These are phyloP conservation scores for Macquaria ambigua DNA, from an alignment of 2,113 vertebrate species.

Conservation along the genomic window DNA sequence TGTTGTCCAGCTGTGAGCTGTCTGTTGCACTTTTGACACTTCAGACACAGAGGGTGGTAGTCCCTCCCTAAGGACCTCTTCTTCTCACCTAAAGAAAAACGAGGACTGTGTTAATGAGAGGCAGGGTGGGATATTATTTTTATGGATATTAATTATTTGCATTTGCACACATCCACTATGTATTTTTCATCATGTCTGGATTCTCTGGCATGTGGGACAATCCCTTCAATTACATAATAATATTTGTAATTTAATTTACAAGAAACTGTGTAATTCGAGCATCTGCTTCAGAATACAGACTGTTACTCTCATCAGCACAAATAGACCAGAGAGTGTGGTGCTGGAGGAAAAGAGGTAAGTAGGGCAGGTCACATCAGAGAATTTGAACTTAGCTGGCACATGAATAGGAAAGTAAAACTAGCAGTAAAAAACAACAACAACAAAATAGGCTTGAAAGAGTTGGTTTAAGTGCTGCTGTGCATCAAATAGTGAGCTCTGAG, in stretches of 20 bases:
- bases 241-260: neutral
- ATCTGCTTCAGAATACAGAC: constrained; percentile 26
- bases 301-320: constrained; percentile 29
- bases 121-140: neutral
- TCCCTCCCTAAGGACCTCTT: constrained; percentile 87
- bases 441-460: neutral
- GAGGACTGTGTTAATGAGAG: neutral
- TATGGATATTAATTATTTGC: constrained; percentile 4
- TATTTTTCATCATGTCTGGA: neutral
- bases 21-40: constrained; percentile 86
- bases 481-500: constrained; percentile 16
- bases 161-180: neutral
- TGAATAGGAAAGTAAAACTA: constrained; percentile 34
- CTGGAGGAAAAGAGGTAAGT: constrained; percentile 53
- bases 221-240: neutral
- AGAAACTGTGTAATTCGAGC: neutral
- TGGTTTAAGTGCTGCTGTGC: constrained; percentile 6
- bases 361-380: constrained; percentile 62
- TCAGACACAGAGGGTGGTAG: constrained; percentile 90
- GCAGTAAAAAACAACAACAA: constrained; percentile 6
- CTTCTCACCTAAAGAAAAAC: constrained; percentile 82
- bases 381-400: constrained; percentile 50
- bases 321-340: constrained; percentile 34
- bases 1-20: constrained; percentile 88
- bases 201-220: neutral